Conservation (phyloP, 2,797 vertebrate species). For the Heterohyrax brucei region DNA sequence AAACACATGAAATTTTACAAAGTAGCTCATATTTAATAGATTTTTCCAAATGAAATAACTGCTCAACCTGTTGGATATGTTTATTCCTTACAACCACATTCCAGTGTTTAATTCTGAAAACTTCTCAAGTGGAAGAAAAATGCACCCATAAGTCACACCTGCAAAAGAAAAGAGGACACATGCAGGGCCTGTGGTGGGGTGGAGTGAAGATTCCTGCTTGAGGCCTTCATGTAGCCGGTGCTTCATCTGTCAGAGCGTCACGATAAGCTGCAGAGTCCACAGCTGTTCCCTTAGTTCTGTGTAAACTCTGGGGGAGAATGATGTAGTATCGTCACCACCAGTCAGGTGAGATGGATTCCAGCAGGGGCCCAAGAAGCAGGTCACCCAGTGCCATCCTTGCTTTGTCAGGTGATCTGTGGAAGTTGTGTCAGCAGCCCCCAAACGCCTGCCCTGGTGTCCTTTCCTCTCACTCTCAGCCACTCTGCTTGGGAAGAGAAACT, state of each 20-base stretch:
- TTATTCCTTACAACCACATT: neutral
- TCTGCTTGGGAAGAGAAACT: neutral
- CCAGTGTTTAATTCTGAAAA: neutral
- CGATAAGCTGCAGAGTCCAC: neutral
- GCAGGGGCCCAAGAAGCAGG: neutral
- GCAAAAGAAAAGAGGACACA: neutral
- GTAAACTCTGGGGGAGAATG: neutral
- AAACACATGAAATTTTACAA: neutral
- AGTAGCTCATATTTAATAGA: neutral
- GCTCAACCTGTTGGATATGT: neutral
- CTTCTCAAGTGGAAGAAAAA: neutral
- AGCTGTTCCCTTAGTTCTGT: neutral
- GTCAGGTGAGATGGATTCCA: neutral
- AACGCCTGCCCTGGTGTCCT: neutral
- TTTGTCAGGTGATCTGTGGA: neutral
- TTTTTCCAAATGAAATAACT: conserved; percentile 35
- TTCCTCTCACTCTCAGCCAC: neutral
- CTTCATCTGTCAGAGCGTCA: neutral
- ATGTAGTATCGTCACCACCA: neutral
- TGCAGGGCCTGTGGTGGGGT: neutral
- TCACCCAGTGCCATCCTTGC: neutral
- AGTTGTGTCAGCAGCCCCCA: neutral
- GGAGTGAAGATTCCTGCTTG: neutral
- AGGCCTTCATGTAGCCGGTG: neutral
- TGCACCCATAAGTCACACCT: neutral